Conservation (phyloP, 2,113 vertebrate species). For the Cisticola juncidis region DNA sequence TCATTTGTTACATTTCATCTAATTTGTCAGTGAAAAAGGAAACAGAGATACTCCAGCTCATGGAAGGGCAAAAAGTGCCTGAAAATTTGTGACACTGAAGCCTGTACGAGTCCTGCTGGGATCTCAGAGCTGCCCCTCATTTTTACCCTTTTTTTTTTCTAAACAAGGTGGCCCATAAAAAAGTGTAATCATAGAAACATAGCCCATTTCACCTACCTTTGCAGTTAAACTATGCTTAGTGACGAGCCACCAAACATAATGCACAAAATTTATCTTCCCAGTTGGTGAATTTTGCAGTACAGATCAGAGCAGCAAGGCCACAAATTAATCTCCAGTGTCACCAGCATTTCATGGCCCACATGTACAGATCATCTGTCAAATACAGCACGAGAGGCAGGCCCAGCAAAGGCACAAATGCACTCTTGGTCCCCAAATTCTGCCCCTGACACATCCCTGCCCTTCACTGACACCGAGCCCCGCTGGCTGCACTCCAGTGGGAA, state of each 20-base stretch:
- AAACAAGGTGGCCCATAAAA: background rate
- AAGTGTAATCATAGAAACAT: background rate
- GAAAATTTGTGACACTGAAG: background rate
- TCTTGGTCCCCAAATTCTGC: background rate
- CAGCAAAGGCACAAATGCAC: background rate
- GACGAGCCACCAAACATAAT: background rate
- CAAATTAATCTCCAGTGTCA: slow-evolving; percentile 8
- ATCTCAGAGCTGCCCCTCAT: background rate
- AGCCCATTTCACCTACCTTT: background rate
- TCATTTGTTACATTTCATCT: background rate
- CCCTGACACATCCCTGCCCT: background rate
- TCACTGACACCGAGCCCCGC: background rate
- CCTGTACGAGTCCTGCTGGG: background rate
- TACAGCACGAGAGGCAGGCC: background rate
- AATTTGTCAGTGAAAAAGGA: background rate
- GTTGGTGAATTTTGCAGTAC: background rate
- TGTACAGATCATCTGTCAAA: background rate
- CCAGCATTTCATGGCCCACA: background rate
- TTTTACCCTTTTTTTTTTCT: background rate
- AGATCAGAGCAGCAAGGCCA: background rate
- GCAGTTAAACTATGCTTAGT: background rate
- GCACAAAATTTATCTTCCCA: background rate
- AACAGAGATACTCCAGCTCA: background rate
- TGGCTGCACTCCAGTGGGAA: background rate
- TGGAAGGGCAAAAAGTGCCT: background rate